A percentile compares a stretch with the other conserved stretches of the same genome.
phyloP scores from a whole-genome alignment of 2,113 vertebrate species.

The Chionis minor region DNA sequence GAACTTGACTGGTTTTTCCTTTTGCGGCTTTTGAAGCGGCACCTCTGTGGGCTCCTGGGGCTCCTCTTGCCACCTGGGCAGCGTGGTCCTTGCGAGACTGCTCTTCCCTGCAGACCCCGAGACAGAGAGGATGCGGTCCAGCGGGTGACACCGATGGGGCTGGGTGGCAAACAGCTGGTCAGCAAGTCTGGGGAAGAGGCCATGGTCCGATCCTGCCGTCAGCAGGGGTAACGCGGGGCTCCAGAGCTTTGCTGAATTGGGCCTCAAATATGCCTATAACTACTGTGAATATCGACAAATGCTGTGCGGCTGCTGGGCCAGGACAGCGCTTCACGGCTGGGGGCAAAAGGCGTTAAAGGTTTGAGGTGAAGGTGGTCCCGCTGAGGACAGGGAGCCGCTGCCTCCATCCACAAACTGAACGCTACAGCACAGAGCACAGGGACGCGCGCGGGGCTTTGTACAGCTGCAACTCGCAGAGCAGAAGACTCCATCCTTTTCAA shows the following conservation, averaged over 20 bases:
- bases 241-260: no score
- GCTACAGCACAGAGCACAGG: background rate
- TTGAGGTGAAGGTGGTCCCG: no score
- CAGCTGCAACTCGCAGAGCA: background rate
- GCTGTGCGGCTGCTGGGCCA: background rate
- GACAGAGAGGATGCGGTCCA: no score
- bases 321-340: background rate
- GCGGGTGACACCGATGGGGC: accelerated
- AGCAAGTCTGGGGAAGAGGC: background rate
- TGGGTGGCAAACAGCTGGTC: background rate
- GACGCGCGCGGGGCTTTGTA: background rate
- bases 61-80: background rate
- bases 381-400: no score
- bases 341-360: accelerated
- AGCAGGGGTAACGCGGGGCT: background rate
- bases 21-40: background rate
- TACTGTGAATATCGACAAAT: background rate
- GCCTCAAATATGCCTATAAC: background rate
- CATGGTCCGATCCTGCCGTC: background rate
- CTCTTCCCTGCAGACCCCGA: background rate
- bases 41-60: background rate
- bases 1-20: background rate
- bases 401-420: background rate
- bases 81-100: accelerated
- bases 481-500: no score